Conservation (phyloP, 2,888 invertebrate species). For the Acleris cristana region DNA sequence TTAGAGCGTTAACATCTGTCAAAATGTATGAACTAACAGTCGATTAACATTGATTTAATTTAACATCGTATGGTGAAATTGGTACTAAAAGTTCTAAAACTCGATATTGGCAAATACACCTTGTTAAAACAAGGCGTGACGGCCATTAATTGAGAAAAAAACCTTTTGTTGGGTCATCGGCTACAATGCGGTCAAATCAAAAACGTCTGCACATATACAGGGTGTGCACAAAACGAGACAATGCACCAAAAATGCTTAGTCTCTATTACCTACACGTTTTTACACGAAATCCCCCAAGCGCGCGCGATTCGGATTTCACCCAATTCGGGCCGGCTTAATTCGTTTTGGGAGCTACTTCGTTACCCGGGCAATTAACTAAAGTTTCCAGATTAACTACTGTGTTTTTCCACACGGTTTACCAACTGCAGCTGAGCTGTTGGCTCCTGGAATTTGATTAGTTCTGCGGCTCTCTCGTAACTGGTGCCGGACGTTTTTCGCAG, state of each 20-base stretch:
- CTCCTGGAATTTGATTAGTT: background rate
- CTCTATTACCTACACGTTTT: conserved; percentile 45
- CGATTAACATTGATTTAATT: too few relatives aligned
- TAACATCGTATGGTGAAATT: too few relatives aligned
- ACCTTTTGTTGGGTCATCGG: too few relatives aligned
- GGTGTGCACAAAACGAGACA: too few relatives aligned
- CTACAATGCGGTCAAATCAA: too few relatives aligned
- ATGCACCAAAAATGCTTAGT: conserved; percentile 45
- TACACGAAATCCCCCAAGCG: conserved; percentile 34
- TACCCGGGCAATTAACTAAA: conserved; percentile 78
- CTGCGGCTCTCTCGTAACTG: conserved; percentile 4
- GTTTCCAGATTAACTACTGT: conserved; percentile 77
- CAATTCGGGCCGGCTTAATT: conserved; percentile 72
- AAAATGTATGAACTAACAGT: too few relatives aligned
- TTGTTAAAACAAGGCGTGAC: too few relatives aligned
- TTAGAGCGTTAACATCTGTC: too few relatives aligned
- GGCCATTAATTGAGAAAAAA: too few relatives aligned
- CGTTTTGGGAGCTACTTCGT: conserved; percentile 75
- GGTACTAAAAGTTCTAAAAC: too few relatives aligned
- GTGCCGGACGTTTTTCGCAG: conserved; percentile 65
- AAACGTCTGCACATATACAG: too few relatives aligned
- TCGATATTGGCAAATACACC: too few relatives aligned
- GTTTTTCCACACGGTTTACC: conserved; percentile 59
- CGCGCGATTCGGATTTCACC: conserved; percentile 70
- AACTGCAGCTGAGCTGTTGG: conserved; percentile 46